Base-by-base conservation (phyloP, 2,797 vertebrate species). In the Sardinella longiceps region DNA sequence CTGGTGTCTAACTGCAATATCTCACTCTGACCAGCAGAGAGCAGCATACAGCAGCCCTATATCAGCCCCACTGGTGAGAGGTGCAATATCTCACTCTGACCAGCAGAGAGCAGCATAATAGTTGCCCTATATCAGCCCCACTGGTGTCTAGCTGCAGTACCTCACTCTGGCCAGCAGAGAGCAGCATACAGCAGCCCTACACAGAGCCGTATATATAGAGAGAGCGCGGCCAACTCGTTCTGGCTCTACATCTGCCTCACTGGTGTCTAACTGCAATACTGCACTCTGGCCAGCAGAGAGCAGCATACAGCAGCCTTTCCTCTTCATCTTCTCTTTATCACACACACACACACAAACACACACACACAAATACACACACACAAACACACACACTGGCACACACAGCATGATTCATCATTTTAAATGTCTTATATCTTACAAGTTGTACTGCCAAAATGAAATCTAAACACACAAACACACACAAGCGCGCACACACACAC, bases 371-470 rank as follows among this genome's bases (percentile, higher is more conserved):
- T 92, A 91, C 91, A 92, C 91, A 92, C 66, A 74, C 66, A 37
- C 66, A 92, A 91, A 89, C 90, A 90, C 91, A 92, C 87, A 92
- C 91, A 91, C 91, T 92, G 91, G 92, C 92, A 92, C 90, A 91
- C 92, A 56, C 53, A 56, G 53, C 53, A 56, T 56, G 94, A 93
- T 93, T 94, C 93, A 91, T 91, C 91, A 90, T 90, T 23, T 53
- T 15, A 0, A 18, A 3, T 56, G 20, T 56, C 20, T 56, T 56
- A 23, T 50, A 50, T 3, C 3, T n/a, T n/a, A n/a, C n/a, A n/a
- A n/a, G 20, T 56, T 56, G 53, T 20, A 56, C 53, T n/a, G 53
- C 53, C 18, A 20, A 56, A 92, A 90, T 20, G 23, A 23, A 56
- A 56, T 1, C 1, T 2, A 23, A 5, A 1, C 53, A 70, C 66